Conservation (phyloP, 2,888 invertebrate species). For the Macrosiphum euphorbiae region DNA sequence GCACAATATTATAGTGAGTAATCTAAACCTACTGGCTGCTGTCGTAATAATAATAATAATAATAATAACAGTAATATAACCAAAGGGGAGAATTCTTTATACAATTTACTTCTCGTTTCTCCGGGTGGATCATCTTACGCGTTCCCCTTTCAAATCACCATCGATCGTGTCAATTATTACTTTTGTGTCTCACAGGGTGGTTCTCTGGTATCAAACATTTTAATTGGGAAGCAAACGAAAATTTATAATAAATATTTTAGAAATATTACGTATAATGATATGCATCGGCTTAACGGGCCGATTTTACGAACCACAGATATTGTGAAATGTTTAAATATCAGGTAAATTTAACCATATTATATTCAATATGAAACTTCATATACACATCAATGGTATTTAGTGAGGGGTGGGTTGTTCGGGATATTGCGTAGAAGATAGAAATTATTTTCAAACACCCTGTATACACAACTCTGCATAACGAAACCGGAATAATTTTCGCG, state of each 20-base stretch:
- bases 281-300: neutral
- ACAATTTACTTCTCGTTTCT: neutral
- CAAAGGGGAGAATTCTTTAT: neutral
- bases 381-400: neutral
- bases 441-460: neutral
- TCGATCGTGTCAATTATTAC: neutral
- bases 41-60: neutral
- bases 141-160: neutral
- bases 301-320: neutral
- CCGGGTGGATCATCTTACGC: neutral
- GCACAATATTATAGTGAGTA: neutral
- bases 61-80: neutral
- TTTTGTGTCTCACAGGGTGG: neutral
- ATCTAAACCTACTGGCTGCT: neutral
- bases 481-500: constrained; percentile 16
- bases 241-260: neutral
- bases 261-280: neutral
- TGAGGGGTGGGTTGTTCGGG: neutral
- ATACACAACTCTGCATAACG: neutral
- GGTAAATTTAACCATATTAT: neutral
- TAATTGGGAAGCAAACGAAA: neutral
- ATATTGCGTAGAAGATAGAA: neutral
- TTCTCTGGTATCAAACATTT: neutral
- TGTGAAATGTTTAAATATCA: neutral
- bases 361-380: neutral